phyloP scores from a whole-genome alignment of 2,113 vertebrate species.

The Cololabis saira region DNA sequence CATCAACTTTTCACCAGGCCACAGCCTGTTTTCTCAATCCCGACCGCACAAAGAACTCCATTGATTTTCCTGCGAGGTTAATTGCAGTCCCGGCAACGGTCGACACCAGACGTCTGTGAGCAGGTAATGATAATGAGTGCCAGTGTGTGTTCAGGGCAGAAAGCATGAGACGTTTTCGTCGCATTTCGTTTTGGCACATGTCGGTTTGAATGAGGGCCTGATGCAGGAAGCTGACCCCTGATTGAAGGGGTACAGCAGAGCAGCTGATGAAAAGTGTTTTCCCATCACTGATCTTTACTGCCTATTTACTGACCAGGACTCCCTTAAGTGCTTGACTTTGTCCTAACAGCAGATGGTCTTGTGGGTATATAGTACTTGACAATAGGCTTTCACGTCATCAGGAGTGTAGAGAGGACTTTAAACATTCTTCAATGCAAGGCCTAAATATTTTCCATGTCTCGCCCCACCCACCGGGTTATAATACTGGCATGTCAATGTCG shows the following conservation, averaged over 20 bases:
- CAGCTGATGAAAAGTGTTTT: constrained; percentile 42
- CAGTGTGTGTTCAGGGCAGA: background rate
- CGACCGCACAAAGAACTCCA: constrained; percentile 38
- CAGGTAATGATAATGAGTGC: constrained; percentile 18
- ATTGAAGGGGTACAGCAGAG: constrained; percentile 10
- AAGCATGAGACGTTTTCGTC: constrained; percentile 34
- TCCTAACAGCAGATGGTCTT: constrained; percentile 13
- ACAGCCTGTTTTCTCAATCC: constrained; percentile 41
- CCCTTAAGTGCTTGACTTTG: constrained; percentile 33
- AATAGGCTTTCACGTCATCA: constrained; percentile 34
- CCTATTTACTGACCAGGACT: constrained; percentile 35
- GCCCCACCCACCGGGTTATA: no score
- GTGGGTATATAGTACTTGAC: constrained; percentile 25
- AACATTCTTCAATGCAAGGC: constrained; percentile 13
- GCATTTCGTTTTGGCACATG: constrained; percentile 12
- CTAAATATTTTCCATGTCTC: background rate
- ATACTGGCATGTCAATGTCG: no score
- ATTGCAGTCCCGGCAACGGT: constrained; percentile 56
- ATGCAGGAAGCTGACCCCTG: constrained; percentile 33
- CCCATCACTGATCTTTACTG: constrained; percentile 38
- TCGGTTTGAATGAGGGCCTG: constrained; percentile 1
- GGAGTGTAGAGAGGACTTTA: constrained; percentile 22
- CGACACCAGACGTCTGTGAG: constrained; percentile 4
- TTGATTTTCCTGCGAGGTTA: constrained; percentile 68
- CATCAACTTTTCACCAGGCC: constrained; percentile 48